A percentile compares a stretch with the other conserved stretches of the same genome.
phyloP scores from a whole-genome alignment of 2,113 vertebrate species.

The Cnemophilus loriae region DNA sequence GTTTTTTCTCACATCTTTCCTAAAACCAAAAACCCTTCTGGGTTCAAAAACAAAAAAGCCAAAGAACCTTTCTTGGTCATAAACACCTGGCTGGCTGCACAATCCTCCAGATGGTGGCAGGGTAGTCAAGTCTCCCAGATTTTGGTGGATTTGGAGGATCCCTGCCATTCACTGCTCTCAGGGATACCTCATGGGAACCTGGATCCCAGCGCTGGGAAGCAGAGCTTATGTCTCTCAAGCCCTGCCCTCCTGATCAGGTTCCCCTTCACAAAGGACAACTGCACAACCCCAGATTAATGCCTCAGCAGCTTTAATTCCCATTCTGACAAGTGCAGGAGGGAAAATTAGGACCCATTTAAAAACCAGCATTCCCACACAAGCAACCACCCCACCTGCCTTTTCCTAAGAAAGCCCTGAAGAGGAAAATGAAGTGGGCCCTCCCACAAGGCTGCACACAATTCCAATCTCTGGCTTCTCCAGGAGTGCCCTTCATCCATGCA shows the following conservation, averaged over 20 bases:
- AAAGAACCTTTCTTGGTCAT: neutral
- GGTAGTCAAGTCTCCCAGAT: fast-evolving
- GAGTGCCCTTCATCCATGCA: neutral
- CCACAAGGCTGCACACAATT: neutral
- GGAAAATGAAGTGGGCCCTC: neutral
- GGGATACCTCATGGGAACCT: neutral
- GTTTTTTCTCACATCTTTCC: neutral
- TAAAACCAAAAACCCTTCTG: neutral
- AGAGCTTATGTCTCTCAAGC: neutral
- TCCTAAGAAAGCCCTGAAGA: neutral
- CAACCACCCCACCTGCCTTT: neutral
- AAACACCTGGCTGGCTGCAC: neutral
- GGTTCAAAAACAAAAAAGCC: neutral
- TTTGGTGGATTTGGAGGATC: neutral
- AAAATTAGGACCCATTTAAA: neutral
- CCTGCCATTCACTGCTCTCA: neutral
- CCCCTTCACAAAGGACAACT: neutral
- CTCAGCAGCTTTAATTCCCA: neutral
- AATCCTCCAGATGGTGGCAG: neutral
- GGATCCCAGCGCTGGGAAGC: neutral
- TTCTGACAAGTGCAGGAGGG: neutral
- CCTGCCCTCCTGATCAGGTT: neutral
- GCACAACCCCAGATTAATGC: neutral
- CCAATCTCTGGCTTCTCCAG: neutral
- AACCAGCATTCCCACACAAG: neutral